These are phyloP conservation scores for Drosophila melanica DNA, from an alignment of 1,140 invertebrate genomes.

Conservation along the genomic window DNA sequence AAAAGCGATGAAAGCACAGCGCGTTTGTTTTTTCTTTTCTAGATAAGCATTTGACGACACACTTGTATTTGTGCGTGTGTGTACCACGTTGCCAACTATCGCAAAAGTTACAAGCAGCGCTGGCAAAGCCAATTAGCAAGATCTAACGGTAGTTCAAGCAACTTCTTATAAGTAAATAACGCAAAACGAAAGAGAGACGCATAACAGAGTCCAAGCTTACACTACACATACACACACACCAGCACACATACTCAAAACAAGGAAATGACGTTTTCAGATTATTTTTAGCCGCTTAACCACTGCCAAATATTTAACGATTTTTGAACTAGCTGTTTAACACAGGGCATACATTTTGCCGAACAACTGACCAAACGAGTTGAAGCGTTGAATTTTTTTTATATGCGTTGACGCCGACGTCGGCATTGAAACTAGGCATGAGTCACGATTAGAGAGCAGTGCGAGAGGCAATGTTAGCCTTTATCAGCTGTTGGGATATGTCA, in stretches of 20 bases:
- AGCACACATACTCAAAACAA: slow-evolving; percentile 39
- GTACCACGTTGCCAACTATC: slow-evolving; percentile 49
- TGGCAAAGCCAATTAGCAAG: slow-evolving; percentile 70
- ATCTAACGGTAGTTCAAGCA: slow-evolving; percentile 75
- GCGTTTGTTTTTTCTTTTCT: slow-evolving; percentile 17
- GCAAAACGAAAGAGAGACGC: slow-evolving; percentile 37
- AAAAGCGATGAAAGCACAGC: slow-evolving; percentile 51
- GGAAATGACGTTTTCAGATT: slow-evolving; percentile 77
- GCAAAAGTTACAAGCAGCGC: slow-evolving; percentile 39
- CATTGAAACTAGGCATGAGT: slow-evolving; percentile 60
- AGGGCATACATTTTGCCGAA: slow-evolving; percentile 22
- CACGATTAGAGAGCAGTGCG: slow-evolving; percentile 23
- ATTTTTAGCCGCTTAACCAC: slow-evolving; percentile 62
- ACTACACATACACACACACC: slow-evolving; percentile 18
- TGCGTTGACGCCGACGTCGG: slow-evolving; percentile 28
- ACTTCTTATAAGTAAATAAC: slow-evolving; percentile 72
- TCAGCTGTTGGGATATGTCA: slow-evolving; percentile 50
- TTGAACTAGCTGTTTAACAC: slow-evolving; percentile 42
- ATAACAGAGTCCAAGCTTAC: slow-evolving; percentile 39
- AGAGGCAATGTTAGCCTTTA: slow-evolving; percentile 50
- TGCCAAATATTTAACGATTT: slow-evolving; percentile 67
- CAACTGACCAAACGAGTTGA: slow-evolving; percentile 71
- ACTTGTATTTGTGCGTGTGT: slow-evolving; percentile 10
- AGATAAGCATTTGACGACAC: slow-evolving; percentile 37
- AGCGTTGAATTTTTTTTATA: slow-evolving; percentile 26